phyloP scores from a whole-genome alignment of 2,113 vertebrate species.

The Eurypyga helias region DNA sequence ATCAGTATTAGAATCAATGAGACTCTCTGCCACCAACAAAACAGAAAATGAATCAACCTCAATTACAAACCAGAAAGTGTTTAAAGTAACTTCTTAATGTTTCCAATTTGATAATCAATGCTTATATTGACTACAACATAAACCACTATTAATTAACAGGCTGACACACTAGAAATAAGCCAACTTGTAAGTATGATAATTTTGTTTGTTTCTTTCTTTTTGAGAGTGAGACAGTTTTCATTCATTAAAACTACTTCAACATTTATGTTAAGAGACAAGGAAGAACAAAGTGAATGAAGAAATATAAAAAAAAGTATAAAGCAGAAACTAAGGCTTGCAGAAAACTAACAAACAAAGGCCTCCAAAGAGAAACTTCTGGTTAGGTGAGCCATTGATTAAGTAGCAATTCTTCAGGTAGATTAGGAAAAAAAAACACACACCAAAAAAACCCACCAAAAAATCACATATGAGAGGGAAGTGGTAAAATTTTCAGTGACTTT shows the following conservation, averaged over 20 bases:
- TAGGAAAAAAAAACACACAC: background rate
- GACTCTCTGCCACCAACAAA: conserved; percentile 82
- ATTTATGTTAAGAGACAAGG: background rate
- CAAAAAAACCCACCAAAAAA: background rate
- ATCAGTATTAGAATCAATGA: conserved; percentile 95
- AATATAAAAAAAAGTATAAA: background rate
- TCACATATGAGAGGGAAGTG: background rate
- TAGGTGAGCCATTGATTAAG: background rate
- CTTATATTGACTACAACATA: background rate
- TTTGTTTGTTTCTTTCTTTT: background rate
- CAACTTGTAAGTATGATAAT: background rate
- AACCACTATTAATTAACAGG: background rate
- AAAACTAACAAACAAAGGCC: background rate
- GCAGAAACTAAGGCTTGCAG: background rate
- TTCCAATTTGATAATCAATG: conserved; percentile 4
- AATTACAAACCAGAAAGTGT: background rate
- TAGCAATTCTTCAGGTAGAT: background rate
- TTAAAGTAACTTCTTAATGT: background rate
- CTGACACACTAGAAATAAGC: background rate
- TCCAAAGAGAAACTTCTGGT: background rate
- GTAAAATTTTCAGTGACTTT: background rate
- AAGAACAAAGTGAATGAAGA: background rate
- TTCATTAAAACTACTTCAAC: background rate
- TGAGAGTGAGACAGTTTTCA: background rate
- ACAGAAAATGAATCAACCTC: background rate